Conservation (phyloP, 2,113 vertebrate genomes). For the Oryzias melastigma region DNA sequence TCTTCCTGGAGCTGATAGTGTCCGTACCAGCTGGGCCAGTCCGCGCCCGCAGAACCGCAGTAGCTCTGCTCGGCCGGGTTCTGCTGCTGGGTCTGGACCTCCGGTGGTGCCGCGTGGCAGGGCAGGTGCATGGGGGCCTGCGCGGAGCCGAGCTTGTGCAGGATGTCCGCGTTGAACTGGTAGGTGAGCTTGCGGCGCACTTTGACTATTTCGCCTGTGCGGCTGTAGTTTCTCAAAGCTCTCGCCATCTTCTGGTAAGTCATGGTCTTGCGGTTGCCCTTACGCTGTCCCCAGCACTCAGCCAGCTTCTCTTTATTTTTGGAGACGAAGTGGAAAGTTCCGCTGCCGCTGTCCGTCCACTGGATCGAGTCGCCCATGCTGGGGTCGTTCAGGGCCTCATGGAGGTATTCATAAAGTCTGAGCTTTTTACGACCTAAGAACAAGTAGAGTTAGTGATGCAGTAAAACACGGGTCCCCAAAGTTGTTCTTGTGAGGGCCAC, state of each 20-base stretch:
- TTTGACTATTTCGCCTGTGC: conserved; percentile 93
- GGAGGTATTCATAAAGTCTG: conserved; percentile 91
- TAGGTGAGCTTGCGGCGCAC: conserved; percentile 94
- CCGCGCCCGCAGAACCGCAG: conserved; percentile 59
- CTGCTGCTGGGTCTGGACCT: conserved; percentile 63
- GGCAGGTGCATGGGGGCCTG: conserved; percentile 50
- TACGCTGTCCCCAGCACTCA: conserved; percentile 92
- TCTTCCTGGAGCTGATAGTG: conserved; percentile 76
- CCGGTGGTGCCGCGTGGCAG: conserved; percentile 68
- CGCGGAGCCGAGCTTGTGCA: conserved; percentile 82
- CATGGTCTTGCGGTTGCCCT: conserved; percentile 97
- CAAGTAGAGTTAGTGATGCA: conserved; percentile 6
- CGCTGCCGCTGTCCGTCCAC: conserved; percentile 88
- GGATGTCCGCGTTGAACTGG: conserved; percentile 89
- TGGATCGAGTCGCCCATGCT: conserved; percentile 93
- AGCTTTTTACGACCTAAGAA: conserved; percentile 88
- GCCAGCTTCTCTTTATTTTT: conserved; percentile 97
- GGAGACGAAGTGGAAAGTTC: conserved; percentile 94
- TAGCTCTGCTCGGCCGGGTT: conserved; percentile 72
- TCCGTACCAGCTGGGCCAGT: conserved; percentile 81
- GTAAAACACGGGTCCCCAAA: no score
- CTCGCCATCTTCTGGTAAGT: conserved; percentile 99
- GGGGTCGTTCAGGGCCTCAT: conserved; percentile 86
- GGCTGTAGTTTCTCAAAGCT: conserved; percentile 93
- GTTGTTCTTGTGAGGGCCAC: no score